phyloP scores from a whole-genome alignment of 2,113 vertebrate genomes.

The Cyprichromis sp. region DNA sequence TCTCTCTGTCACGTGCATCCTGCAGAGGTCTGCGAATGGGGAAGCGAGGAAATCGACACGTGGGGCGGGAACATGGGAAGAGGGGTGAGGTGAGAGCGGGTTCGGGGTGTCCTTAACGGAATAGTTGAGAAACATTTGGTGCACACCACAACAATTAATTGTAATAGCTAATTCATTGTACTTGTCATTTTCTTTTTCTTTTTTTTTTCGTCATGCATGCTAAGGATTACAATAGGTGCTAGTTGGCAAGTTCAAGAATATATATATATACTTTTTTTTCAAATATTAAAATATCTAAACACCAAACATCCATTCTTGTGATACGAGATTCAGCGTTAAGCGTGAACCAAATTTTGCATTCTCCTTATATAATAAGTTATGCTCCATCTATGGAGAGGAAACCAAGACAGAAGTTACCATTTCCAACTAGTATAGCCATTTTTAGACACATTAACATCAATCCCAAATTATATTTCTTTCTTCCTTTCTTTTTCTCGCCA shows the following conservation, averaged over 20 bases:
- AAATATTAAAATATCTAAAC: conserved; percentile 90
- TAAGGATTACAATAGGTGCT: conserved; percentile 95
- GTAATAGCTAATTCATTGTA: conserved; percentile 90
- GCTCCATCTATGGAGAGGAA: conserved; percentile 78
- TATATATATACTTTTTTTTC: conserved; percentile 70
- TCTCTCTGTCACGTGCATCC: conserved; percentile 84
- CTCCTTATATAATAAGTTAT: conserved; percentile 85
- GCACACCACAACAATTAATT: conserved; percentile 98
- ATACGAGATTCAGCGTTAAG: conserved; percentile 94
- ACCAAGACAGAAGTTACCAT: conserved; percentile 66
- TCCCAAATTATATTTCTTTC: conserved; percentile 54
- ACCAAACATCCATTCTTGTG: conserved; percentile 98
- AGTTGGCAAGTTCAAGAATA: conserved; percentile 81
- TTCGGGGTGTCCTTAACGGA: conserved; percentile 81
- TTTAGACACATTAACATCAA: conserved; percentile 67
- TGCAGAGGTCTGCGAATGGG: conserved; percentile 96
- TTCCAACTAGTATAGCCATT: conserved; percentile 68
- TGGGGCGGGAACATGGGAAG: neutral
- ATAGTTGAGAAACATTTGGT: conserved; percentile 99
- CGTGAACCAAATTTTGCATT: conserved; percentile 91
- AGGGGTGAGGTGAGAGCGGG: conserved; percentile 31
- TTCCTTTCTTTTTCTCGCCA: conserved; percentile 47
- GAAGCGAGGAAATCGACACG: conserved; percentile 86
- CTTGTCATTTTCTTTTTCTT: conserved; percentile 69
- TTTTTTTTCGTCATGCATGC: conserved; percentile 86